These are phyloP conservation scores for Arrhamphus sclerolepis DNA, from an alignment of 2,797 vertebrate species.

Conservation along the genomic window DNA sequence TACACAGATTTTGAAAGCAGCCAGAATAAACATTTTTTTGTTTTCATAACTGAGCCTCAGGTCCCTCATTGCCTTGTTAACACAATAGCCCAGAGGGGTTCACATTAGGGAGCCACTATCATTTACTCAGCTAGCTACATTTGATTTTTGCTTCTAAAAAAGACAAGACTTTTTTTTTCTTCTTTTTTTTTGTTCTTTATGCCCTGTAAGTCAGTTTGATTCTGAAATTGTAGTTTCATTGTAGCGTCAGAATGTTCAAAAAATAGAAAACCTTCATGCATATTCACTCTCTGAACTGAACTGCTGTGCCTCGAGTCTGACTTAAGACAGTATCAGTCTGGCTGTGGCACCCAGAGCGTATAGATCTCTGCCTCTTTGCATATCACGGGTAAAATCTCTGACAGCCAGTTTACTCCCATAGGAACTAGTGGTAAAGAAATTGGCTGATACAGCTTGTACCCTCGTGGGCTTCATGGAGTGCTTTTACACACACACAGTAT, in stretches of 20 bases:
- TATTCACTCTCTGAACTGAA: background rate
- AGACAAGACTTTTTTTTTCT: background rate
- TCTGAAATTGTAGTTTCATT: background rate
- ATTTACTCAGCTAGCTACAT: no score
- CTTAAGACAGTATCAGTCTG: conserved; percentile 2
- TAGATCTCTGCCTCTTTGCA: conserved; percentile 5
- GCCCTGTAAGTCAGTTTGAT: background rate
- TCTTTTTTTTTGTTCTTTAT: background rate
- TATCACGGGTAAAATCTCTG: conserved; percentile 9
- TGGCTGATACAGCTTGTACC: conserved; percentile 4
- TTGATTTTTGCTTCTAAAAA: no score
- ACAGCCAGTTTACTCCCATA: conserved; percentile 9
- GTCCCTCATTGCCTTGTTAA: no score
- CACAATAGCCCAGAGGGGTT: no score
- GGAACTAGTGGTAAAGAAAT: background rate
- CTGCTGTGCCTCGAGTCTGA: background rate
- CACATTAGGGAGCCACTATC: no score
- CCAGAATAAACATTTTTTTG: no score
- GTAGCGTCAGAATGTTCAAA: background rate
- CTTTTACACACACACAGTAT: no score
- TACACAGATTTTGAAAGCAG: no score
- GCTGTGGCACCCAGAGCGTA: background rate
- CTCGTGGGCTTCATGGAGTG: background rate
- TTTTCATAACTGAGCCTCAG: no score
- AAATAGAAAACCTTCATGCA: background rate